Conservation (phyloP, 2,888 invertebrate genomes). For the Crioceris asparagi region DNA sequence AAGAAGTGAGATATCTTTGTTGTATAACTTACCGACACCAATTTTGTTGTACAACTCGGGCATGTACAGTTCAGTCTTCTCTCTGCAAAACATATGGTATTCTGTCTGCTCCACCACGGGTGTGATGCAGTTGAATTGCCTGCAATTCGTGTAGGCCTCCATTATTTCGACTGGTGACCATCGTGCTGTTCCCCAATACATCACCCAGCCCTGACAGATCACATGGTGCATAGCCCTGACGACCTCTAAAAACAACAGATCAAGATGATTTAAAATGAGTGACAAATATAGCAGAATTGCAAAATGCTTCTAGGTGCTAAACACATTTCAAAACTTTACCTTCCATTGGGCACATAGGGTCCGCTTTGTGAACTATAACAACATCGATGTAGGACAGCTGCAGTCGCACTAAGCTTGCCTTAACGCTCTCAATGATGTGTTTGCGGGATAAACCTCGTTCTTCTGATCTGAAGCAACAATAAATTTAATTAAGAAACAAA, state of each 20-base stretch:
- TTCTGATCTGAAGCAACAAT: constrained; percentile 76
- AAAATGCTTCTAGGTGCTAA: too few relatives aligned
- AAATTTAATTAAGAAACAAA: too few relatives aligned
- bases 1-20: too few relatives aligned
- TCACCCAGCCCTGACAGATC: constrained; percentile 90
- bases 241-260: constrained; percentile 74
- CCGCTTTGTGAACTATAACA: constrained; percentile 90
- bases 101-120: constrained; percentile 95
- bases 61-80: constrained; percentile 92
- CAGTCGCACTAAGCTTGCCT: constrained; percentile 77
- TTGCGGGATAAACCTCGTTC: constrained; percentile 92
- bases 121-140: constrained; percentile 94
- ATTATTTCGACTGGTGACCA: constrained; percentile 93
- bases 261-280: background rate
- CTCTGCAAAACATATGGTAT: constrained; percentile 93
- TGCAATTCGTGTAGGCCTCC: constrained; percentile 95
- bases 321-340: constrained; percentile 61
- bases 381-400: constrained; percentile 93
- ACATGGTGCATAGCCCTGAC: constrained; percentile 93
- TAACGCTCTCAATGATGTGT: constrained; percentile 91
- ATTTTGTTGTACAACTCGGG: constrained; percentile 96
- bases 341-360: constrained; percentile 97
- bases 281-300: background rate
- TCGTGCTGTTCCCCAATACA: constrained; percentile 97
- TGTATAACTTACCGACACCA: constrained; percentile 52